Evolutionary conservation across 2,113 vertebrate species (phyloP), one percentile per base, ranked within the genome.

Genomic region (Oxygymnocypris stewartii): DNA sequence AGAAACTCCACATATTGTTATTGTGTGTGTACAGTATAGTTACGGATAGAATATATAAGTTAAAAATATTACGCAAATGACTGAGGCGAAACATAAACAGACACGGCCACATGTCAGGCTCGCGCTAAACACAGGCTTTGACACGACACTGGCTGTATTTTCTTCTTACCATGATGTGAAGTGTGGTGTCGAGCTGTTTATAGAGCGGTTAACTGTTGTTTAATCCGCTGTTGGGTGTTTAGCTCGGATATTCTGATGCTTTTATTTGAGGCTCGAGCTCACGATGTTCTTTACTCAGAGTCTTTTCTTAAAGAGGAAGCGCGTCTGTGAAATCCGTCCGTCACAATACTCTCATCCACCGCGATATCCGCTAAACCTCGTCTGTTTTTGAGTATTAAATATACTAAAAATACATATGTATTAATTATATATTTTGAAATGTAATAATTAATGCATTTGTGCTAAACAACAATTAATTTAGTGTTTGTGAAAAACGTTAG

Each of bases 121-220:
- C 31, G 54, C 1, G 1, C 20, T 2, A 6, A 63, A 37, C n/a
- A 6, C 84, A 74, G 59, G 7, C 0, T 14, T 51, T 47, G 8
- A 40, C 40, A 47, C n/a, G 2, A 42, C 18, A 44, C 51, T 37
- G 57, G 76, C 47, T 0, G 1, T 0, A 3, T n/a, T 0, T 3
- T 3, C 3, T 78, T 80, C 94, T 91, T 90, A 96, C 95, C 95
- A 96, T 96, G 74, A 85, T 93, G 91, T 79, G 31, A 87, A 54
- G n/a, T 0, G 65, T 35, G 10, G 20, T 59, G 6, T 88, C 91
- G 87, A 88, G 0, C 1, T 59, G 1, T 91, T 88, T 25, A 85
- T 5, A 18, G 1, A 23, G 86, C 83, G 0, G 0, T 10, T 42
- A 25, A 2, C 1, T 25, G 86, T 3, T 87, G 13, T 5, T 18